Evolutionary conservation across 1,140 invertebrate species (phyloP).

Genomic region (Galendromus occidentalis): DNA sequence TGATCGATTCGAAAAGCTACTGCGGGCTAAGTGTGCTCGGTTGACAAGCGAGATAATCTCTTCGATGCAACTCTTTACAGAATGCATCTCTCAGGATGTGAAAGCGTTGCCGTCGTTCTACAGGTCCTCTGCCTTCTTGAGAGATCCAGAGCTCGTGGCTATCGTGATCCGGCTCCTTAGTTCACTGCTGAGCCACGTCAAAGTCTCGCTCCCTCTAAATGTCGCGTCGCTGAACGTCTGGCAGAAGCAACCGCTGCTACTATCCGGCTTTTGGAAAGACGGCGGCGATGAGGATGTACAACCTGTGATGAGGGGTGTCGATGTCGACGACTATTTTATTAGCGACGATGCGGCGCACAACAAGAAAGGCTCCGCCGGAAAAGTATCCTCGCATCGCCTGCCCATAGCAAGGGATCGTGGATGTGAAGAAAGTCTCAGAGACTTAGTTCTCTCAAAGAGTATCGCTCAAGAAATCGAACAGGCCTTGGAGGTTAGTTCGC

Average conservation of each 20-base stretch:
- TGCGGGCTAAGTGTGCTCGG: too few species aligned
- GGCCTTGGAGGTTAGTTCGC: neutral
- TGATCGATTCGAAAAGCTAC: too few species aligned
- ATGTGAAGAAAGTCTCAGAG: neutral
- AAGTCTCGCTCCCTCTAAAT: slow-evolving; percentile 53
- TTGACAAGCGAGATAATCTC: too few species aligned
- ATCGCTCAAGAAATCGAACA: slow-evolving; percentile 3
- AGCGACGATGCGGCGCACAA: neutral
- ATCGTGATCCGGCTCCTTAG: slow-evolving; percentile 30
- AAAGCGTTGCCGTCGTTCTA: slow-evolving; percentile 41
- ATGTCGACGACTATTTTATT: slow-evolving; percentile 31
- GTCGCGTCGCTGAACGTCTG: slow-evolving; percentile 64
- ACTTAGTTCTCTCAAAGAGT: neutral
- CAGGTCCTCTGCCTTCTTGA: slow-evolving; percentile 48
- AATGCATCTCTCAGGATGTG: slow-evolving; percentile 46
- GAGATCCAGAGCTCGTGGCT: slow-evolving; percentile 55
- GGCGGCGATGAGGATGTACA: slow-evolving; percentile 31
- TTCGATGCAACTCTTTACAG: slow-evolving; percentile 16
- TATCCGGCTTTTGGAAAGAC: slow-evolving; percentile 62
- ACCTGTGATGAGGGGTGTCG: slow-evolving; percentile 33
- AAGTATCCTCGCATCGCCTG: too few species aligned
- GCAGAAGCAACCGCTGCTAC: slow-evolving; percentile 55
- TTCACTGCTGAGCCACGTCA: slow-evolving; percentile 26
- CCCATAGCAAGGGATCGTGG: neutral
- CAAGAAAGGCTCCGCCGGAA: too few species aligned